Conservation (phyloP, 2,888 invertebrate species). For the Pilophorus perplexus region DNA sequence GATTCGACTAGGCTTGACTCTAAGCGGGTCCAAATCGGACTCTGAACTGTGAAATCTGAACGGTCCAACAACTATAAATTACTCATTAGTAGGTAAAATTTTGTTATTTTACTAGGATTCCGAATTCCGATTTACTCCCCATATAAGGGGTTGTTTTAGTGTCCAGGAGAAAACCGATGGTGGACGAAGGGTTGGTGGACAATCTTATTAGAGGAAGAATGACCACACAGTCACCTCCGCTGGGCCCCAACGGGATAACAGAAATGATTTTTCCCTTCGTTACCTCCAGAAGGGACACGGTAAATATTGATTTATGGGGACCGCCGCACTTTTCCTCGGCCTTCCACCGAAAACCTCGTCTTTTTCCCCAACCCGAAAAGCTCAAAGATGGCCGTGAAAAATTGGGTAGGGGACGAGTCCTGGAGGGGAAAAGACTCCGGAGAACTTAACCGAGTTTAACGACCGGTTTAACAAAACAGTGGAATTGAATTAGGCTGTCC, state of each 20-base stretch:
- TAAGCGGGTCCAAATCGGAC: no score
- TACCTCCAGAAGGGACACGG: slow-evolving; percentile 26
- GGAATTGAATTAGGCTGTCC: slow-evolving; percentile 39
- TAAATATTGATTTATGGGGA: slow-evolving; percentile 41
- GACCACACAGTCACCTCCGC: no score
- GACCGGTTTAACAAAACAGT: slow-evolving; percentile 45
- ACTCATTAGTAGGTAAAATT: no score
- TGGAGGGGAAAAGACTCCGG: slow-evolving; percentile 15
- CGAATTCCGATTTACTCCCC: no score
- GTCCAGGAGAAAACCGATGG: no score
- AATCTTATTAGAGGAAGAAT: slow-evolving; percentile 33
- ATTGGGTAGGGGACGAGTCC: neutral
- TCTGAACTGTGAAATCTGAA: no score
- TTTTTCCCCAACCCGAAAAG: neutral
- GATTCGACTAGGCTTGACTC: no score
- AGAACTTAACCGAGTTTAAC: slow-evolving; percentile 41
- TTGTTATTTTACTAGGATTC: no score
- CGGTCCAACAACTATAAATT: no score
- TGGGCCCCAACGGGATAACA: neutral
- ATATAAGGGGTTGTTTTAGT: no score
- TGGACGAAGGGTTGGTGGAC: slow-evolving; percentile 6
- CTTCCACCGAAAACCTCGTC: no score
- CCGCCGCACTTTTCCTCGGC: slow-evolving; percentile 16
- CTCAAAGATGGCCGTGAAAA: neutral
- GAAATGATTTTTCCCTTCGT: slow-evolving; percentile 41